Evolutionary conservation across 2,113 vertebrate genomes (phyloP).

Genomic region (Sitta europaea): DNA sequence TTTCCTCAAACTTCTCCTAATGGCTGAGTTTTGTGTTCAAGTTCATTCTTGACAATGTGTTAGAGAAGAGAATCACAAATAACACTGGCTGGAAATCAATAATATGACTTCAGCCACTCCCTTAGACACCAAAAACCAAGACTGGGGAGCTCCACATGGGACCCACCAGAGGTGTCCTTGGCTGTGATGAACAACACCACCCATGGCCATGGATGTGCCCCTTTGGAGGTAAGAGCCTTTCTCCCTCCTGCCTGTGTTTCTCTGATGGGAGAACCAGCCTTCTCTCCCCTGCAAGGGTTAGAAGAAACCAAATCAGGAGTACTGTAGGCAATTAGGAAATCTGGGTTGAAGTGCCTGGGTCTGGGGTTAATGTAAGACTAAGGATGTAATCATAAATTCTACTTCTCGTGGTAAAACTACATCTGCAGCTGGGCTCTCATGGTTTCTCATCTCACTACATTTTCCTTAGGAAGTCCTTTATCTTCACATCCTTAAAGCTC

Average conservation of each 20-base stretch:
- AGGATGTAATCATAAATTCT: not conserved
- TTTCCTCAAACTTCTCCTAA: not conserved
- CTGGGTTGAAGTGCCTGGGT: not conserved
- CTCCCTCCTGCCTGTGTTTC: not conserved
- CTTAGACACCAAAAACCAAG: not conserved
- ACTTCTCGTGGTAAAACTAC: fast-evolving
- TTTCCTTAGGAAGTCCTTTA: not conserved
- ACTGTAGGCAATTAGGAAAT: not conserved
- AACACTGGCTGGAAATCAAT: not conserved
- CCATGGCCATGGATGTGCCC: too few relatives aligned
- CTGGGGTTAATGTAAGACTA: not conserved
- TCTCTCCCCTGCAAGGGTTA: not conserved
- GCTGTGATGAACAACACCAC: fast-evolving
- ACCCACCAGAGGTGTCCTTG: not conserved
- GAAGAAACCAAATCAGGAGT: not conserved
- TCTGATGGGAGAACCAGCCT: not conserved
- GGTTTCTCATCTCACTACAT: not conserved
- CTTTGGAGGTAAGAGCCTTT: not conserved
- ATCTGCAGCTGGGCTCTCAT: fast-evolving
- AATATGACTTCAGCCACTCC: not conserved
- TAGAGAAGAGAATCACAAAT: not conserved
- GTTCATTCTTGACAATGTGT: not conserved
- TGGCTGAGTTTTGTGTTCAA: not conserved
- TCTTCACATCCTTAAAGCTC: not conserved
- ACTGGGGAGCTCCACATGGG: not conserved